Evolutionary conservation across 2,113 vertebrate species (phyloP).

Genomic region (Pseudonaja textilis): DNA sequence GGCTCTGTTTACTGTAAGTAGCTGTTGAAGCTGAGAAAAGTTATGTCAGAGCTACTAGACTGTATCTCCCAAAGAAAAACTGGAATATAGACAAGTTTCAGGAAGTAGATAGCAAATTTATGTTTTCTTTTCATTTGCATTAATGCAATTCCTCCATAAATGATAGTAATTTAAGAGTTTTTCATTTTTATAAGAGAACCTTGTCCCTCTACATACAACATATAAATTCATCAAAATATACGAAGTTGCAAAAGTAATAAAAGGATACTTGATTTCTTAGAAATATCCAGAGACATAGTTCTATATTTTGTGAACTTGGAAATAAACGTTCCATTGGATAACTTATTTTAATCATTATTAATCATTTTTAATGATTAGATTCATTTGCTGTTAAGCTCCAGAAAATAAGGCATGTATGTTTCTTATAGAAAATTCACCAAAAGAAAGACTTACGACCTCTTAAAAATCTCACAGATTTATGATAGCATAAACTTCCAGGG

Average conservation of each 20-base stretch:
- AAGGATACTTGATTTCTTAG: background rate
- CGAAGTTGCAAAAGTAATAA: background rate
- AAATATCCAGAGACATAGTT: background rate
- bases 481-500: background rate
- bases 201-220: constrained; percentile 8
- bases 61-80: constrained; percentile 18
- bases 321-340: background rate
- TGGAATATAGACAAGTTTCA: constrained; percentile 17
- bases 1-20: constrained; percentile 39
- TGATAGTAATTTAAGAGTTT: background rate
- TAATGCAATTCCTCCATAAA: background rate
- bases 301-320: background rate
- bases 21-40: background rate
- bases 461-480: background rate
- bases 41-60: constrained; percentile 5
- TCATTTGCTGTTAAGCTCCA: background rate
- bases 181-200: constrained; percentile 6
- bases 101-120: constrained; percentile 11
- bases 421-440: background rate
- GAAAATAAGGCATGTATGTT: too few species aligned
- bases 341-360: background rate
- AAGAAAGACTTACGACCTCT: background rate
- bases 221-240: constrained; percentile 6
- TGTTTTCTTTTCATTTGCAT: background rate
- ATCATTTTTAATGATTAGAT: background rate